These are phyloP conservation scores for Drosophila antonietae DNA, from an alignment of 2,888 invertebrate genomes.

Conservation along the genomic window DNA sequence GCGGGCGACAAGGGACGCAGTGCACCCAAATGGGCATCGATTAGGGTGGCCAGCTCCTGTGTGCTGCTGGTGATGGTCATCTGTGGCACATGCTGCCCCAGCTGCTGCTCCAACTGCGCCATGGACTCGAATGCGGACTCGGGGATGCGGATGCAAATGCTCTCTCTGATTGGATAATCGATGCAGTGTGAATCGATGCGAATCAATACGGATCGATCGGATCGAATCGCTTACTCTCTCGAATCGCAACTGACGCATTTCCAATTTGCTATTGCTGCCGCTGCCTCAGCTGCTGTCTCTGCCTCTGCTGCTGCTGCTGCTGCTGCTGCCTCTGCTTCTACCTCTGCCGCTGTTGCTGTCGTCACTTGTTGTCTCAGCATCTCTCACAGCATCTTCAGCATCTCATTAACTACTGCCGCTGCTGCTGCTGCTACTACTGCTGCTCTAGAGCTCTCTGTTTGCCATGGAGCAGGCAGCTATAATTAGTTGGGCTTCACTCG, in stretches of 20 bases:
- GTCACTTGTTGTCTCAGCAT: constrained; percentile 3
- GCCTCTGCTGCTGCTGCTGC: neutral
- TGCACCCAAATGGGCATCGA: constrained; percentile 78
- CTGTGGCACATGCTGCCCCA: constrained; percentile 36
- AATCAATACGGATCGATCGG: constrained; percentile 12
- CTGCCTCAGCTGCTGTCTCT: neutral
- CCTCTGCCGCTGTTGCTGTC: neutral
- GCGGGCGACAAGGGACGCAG: constrained; percentile 62
- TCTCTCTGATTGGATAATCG: neutral
- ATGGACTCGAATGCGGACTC: constrained; percentile 8
- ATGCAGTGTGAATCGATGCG: too few relatives aligned
- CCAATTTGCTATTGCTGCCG: constrained; percentile 25
- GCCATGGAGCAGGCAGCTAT: constrained; percentile 28
- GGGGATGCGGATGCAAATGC: neutral
- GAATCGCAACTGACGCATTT: constrained; percentile 53
- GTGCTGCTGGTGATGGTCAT: constrained; percentile 69
- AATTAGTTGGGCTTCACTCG: constrained; percentile 36
- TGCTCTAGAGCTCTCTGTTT: constrained; percentile 3
- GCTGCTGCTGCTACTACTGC: neutral
- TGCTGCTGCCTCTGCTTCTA: neutral
- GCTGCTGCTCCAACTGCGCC: constrained; percentile 33
- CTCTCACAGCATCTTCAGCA: constrained; percentile 2
- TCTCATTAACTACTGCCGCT: constrained; percentile 16
- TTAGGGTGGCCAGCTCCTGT: constrained; percentile 72
- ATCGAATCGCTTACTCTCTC: constrained; percentile 26